Evolutionary conservation across 2,113 vertebrate genomes (phyloP).

Genomic region (Castor canadensis): DNA sequence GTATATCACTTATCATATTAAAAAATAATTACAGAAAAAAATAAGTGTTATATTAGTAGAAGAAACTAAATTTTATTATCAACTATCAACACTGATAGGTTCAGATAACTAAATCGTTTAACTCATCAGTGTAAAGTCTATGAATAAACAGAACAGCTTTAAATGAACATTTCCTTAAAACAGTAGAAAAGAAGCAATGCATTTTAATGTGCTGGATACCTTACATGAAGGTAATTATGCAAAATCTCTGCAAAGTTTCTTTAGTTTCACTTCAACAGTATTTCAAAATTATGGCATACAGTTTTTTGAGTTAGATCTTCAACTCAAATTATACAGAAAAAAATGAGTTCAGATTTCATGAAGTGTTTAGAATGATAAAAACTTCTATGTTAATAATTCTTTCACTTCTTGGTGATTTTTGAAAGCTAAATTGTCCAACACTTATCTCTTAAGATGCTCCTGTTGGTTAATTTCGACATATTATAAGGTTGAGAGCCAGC

Average conservation of each 20-base stretch:
- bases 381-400: conserved; percentile 72
- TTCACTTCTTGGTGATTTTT: conserved; percentile 69
- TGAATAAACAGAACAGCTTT: neutral
- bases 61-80: neutral
- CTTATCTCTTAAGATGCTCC: conserved; percentile 59
- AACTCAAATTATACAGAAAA: conserved; percentile 49
- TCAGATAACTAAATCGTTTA: neutral
- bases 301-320: conserved; percentile 57
- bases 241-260: neutral
- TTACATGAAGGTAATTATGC: neutral
- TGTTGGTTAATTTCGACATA: conserved; percentile 68
- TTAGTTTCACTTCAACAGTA: conserved; percentile 1
- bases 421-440: conserved; percentile 52
- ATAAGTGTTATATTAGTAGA: neutral
- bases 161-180: neutral
- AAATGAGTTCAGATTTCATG: conserved; percentile 71
- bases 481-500: neutral
- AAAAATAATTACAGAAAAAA: neutral
- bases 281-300: neutral
- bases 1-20: neutral
- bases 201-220: neutral
- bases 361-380: conserved; percentile 73
- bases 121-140: neutral
- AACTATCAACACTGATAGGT: neutral
- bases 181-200: neutral